Evolutionary conservation across 2,888 invertebrate genomes (phyloP).

Genomic region (Pycnomerus fuliginosus): DNA sequence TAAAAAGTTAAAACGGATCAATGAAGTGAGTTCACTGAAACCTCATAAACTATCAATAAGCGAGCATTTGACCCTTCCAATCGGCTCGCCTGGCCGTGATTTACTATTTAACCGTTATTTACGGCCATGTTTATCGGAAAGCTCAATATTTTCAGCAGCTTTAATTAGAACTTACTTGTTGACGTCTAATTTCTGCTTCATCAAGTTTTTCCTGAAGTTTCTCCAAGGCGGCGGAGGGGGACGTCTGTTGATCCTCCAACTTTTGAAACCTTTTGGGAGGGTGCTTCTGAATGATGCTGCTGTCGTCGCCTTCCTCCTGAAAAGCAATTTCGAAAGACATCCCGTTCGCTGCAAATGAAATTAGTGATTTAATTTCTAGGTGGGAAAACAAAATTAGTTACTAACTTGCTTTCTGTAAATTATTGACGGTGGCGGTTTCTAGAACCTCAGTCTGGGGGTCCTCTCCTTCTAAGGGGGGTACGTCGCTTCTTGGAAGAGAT

Average conservation of each 20-base stretch:
- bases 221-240: slow-evolving; percentile 58
- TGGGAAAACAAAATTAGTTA: slow-evolving; percentile 1
- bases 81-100: slow-evolving; percentile 6
- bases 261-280: slow-evolving; percentile 70
- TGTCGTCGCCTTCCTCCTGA: slow-evolving; percentile 37
- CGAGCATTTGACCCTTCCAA: slow-evolving; percentile 12
- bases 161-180: slow-evolving; percentile 50
- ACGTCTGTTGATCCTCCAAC: slow-evolving; percentile 63
- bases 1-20: slow-evolving; percentile 1
- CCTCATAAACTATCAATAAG: slow-evolving; percentile 16
- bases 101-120: slow-evolving; percentile 15
- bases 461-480: slow-evolving; percentile 43
- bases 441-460: slow-evolving; percentile 45
- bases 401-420: slow-evolving; percentile 46
- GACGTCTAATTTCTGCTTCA: slow-evolving; percentile 70
- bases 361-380: slow-evolving; percentile 3
- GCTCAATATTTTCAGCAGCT: no score
- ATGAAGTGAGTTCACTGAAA: slow-evolving; percentile 3
- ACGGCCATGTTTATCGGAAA: slow-evolving; percentile 8
- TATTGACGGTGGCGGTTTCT: slow-evolving; percentile 40
- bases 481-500: slow-evolving; percentile 36
- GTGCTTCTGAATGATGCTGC: slow-evolving; percentile 58
- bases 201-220: slow-evolving; percentile 70
- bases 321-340: slow-evolving; percentile 50
- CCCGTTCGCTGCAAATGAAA: slow-evolving; percentile 40